Base-by-base conservation (phyloP, 2,113 vertebrate genomes). In the Tilapia sparmanii region DNA sequence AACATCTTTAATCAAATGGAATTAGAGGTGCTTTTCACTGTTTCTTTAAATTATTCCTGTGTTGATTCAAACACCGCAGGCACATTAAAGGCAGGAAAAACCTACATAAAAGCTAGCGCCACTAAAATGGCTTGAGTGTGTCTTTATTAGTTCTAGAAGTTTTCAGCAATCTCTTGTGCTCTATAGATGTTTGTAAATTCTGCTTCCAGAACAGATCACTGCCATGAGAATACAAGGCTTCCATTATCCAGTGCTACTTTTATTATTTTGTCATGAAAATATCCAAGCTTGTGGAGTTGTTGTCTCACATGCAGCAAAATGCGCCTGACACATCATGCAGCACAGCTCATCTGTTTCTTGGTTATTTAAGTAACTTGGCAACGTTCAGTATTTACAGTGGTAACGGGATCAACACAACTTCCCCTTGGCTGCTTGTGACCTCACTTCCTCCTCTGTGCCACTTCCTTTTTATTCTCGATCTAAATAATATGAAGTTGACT, bases 401-500 rank as follows among this genome's bases (percentile, higher is more conserved):
- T 8, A 40, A 76, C 35, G 9, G 31, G 26, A 84, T 87, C n/a
- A 87, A 26, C 52, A 35, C 80, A 89, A 91, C 89, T 82, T 90
- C 88, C 71, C 47, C 66, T 50, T 47, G 33, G 2, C 11, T 78
- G 81, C 79, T 54, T 61, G 38, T 93, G 90, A 94, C 81, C 54
- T 93, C 87, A 94, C 82, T 86, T 90, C 83, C 85, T 85, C 85
- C 61, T 80, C 26, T 57, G 19, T 73, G 26, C 29, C 45, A 61
- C 83, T 84, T 91, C 86, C 83, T 81, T 68, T 19, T 68, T 52
- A 33, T 59, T 68, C 24, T 84, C 80, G 19, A 10, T 38, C 12
- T 31, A 10, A 79, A 31, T 40, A 78, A 33, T 26, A 7, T 66
- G 26, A 29, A 47, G 31, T 71, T 66, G 16, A 81, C 13, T 79